Percentiles rank a stretch among this genome's conserved stretches.
phyloP scores from a whole-genome alignment of 2,888 invertebrate genomes.

The Trachelus troglodyta region DNA sequence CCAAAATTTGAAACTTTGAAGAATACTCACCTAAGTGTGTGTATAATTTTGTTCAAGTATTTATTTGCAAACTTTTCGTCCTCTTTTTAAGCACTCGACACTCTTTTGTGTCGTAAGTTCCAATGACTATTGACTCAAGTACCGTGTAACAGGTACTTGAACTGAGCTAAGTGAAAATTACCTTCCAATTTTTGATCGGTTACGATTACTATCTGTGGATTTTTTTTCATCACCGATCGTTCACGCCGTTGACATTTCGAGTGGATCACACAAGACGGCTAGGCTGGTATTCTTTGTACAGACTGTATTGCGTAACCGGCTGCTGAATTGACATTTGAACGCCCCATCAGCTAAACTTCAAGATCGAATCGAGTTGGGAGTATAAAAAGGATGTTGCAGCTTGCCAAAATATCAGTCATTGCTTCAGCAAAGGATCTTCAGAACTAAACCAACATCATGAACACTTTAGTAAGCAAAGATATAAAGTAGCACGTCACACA shows the following conservation, averaged over 20 bases:
- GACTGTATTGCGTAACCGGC: background rate
- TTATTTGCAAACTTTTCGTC: conserved; percentile 18
- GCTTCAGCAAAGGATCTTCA: background rate
- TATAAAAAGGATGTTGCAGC: background rate
- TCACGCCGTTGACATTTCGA: background rate
- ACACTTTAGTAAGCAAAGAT: background rate
- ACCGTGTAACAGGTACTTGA: background rate
- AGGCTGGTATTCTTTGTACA: background rate
- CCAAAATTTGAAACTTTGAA: background rate
- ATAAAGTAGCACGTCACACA: background rate
- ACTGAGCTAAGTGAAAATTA: background rate
- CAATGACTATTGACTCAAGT: background rate
- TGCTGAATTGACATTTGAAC: background rate
- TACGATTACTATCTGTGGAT: background rate
- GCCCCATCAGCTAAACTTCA: background rate
- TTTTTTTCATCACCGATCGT: background rate
- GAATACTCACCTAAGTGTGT: background rate
- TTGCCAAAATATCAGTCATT: background rate
- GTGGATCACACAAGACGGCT: background rate
- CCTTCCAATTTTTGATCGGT: background rate
- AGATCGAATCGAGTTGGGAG: background rate
- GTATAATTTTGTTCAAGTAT: conserved; percentile 6
- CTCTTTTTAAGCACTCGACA: background rate
- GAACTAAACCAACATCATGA: background rate
- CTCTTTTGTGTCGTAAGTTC: background rate